Percentiles rank a stretch among this genome's conserved stretches.
phyloP scores from a whole-genome alignment of 2,888 invertebrate genomes.

The Thera britannica region DNA sequence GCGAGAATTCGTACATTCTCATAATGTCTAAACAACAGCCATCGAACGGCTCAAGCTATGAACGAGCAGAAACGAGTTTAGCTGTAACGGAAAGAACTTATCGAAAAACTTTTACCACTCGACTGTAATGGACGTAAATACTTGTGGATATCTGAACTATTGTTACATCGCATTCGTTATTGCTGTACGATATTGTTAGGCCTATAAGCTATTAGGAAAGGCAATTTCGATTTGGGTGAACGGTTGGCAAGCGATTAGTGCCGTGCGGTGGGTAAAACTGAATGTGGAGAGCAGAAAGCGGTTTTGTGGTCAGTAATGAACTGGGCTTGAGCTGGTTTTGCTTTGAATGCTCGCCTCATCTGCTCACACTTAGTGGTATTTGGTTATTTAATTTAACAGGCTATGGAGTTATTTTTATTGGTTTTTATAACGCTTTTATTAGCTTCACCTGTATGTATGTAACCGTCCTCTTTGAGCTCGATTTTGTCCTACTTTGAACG shows the following conservation, averaged over 20 bases:
- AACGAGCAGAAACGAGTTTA: constrained; percentile 52
- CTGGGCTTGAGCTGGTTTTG: constrained; percentile 1
- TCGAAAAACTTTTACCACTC: constrained; percentile 64
- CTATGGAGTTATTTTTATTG: too few relatives aligned
- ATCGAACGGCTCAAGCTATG: constrained; percentile 58
- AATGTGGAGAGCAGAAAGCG: constrained; percentile 29
- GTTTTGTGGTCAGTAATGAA: constrained; percentile 30
- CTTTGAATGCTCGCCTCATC: constrained; percentile 2
- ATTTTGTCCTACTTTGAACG: too few relatives aligned
- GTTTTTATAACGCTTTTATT: too few relatives aligned
- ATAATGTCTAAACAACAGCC: constrained; percentile 73
- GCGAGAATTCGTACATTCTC: constrained; percentile 67
- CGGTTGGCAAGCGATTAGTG: constrained; percentile 37
- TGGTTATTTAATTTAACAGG: neutral
- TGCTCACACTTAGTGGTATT: constrained; percentile 5
- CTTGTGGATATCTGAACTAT: constrained; percentile 37
- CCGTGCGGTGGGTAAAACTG: constrained; percentile 31
- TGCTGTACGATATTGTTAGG: constrained; percentile 40
- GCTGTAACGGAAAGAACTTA: constrained; percentile 60
- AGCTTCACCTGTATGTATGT: too few relatives aligned
- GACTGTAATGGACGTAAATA: constrained; percentile 28
- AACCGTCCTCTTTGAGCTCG: too few relatives aligned
- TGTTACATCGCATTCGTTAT: constrained; percentile 38
- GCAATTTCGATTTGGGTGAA: constrained; percentile 42
- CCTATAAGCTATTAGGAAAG: constrained; percentile 37